These are phyloP conservation scores for Sciaenops ocellatus DNA, from an alignment of 2,797 vertebrate species.

Conservation along the genomic window DNA sequence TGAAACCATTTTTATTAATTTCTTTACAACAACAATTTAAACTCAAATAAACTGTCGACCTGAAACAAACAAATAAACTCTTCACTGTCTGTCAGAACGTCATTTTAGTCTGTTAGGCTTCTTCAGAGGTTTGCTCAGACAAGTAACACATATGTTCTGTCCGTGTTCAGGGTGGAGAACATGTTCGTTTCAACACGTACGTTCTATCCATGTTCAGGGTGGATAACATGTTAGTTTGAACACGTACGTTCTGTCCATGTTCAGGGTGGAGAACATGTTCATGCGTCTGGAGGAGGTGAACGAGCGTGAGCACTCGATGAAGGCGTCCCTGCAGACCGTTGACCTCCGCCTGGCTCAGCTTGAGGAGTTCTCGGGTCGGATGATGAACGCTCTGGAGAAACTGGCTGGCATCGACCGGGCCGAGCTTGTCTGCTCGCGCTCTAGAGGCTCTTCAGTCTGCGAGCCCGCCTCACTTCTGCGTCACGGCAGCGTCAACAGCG, in stretches of 20 bases:
- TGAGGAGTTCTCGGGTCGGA: constrained; percentile 91
- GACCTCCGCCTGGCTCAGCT: constrained; percentile 94
- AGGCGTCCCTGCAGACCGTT: constrained; percentile 94
- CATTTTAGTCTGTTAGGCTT: no score
- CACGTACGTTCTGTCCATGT: not conserved
- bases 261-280: constrained; percentile 97
- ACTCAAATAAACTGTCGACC: no score
- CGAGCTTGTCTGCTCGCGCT: constrained; percentile 82
- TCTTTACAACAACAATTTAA: no score
- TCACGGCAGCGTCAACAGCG: constrained; percentile 90
- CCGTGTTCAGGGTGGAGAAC: no score
- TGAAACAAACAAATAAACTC: no score
- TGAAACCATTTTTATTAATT: no score
- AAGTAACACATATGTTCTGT: no score
- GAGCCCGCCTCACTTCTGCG: constrained; percentile 86
- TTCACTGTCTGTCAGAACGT: no score
- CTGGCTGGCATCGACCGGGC: constrained; percentile 89
- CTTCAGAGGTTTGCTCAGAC: no score
- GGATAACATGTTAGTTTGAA: no score
- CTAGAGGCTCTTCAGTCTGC: constrained; percentile 86
- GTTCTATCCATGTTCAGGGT: no score
- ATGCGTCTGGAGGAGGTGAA: constrained; percentile 98
- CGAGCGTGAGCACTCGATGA: constrained; percentile 95
- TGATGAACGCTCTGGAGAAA: constrained; percentile 92
- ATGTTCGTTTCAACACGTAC: no score